These are phyloP conservation scores for Neogobius melanostomus DNA, from an alignment of 2,113 vertebrate species.

Conservation along the genomic window DNA sequence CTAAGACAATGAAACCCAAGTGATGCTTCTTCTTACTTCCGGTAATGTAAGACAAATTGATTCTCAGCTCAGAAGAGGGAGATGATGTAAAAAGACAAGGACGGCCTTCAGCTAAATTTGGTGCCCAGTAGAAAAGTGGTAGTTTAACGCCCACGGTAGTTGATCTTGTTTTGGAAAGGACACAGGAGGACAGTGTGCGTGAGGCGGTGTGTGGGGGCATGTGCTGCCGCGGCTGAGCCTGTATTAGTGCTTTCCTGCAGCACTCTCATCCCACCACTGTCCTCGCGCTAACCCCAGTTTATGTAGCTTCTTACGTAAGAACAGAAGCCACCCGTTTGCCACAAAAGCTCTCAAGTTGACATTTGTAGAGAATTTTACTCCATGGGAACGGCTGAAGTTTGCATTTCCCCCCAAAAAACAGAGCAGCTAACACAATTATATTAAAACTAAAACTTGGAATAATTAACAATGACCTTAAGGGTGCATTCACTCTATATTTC, in stretches of 20 bases:
- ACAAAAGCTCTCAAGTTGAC: slow-evolving; percentile 34
- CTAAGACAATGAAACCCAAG: too few relatives aligned
- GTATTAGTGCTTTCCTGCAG: slow-evolving; percentile 12
- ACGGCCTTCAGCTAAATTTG: slow-evolving; percentile 21
- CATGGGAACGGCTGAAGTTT: neutral
- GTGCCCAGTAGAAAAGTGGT: neutral
- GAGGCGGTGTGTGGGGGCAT: slow-evolving; percentile 13
- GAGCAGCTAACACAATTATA: neutral
- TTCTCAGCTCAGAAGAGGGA: too few relatives aligned
- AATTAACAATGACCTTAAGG: neutral
- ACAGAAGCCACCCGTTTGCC: slow-evolving; percentile 42
- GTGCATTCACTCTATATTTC: neutral
- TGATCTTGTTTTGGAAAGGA: slow-evolving; percentile 47
- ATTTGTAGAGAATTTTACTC: slow-evolving; percentile 7
- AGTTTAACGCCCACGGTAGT: slow-evolving; percentile 20
- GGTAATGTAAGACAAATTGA: too few relatives aligned
- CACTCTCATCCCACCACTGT: slow-evolving; percentile 34
- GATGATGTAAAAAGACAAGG: too few relatives aligned
- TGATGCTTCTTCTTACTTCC: slow-evolving; percentile 6
- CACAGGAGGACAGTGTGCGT: slow-evolving; percentile 42
- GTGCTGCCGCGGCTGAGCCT: slow-evolving; percentile 4
- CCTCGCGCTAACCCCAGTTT: slow-evolving; percentile 54
- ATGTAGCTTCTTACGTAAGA: slow-evolving; percentile 57
- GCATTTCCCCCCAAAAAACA: too few relatives aligned
- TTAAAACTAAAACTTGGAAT: neutral